phyloP scores from a whole-genome alignment of 2,888 invertebrate species.

The Cephus pygmeus region DNA sequence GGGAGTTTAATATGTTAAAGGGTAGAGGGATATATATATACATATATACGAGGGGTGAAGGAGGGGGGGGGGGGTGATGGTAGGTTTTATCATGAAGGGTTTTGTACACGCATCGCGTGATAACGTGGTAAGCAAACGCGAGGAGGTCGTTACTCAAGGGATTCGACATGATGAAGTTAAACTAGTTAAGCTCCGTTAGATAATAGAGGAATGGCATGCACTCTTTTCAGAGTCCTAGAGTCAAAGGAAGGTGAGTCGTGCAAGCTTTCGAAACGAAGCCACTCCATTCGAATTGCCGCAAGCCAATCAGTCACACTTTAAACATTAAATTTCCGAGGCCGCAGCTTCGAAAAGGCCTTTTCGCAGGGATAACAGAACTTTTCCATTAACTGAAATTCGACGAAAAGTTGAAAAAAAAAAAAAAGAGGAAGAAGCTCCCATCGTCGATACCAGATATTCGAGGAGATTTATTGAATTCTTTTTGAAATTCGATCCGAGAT shows the following conservation, averaged over 20 bases:
- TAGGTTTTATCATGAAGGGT: conserved; percentile 7
- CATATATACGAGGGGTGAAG: too few species aligned
- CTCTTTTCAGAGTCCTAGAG: neutral
- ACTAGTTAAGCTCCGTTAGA: conserved; percentile 24
- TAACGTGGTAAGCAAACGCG: neutral
- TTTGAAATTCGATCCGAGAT: too few species aligned
- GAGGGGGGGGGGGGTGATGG: too few species aligned
- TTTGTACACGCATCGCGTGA: conserved; percentile 4
- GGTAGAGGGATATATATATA: too few species aligned
- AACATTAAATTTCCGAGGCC: neutral
- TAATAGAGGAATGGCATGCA: conserved; percentile 31
- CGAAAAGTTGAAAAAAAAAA: too few species aligned
- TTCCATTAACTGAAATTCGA: conserved; percentile 9
- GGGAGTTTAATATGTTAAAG: too few species aligned
- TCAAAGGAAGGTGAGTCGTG: neutral
- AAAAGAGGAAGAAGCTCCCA: too few species aligned
- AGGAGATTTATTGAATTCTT: too few species aligned
- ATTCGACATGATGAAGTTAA: conserved; percentile 30
- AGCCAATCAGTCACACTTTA: conserved; percentile 17
- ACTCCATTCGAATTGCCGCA: conserved; percentile 17
- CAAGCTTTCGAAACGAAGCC: conserved; percentile 2
- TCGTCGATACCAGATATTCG: too few species aligned
- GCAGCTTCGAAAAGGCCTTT: neutral
- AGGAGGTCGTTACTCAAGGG: conserved; percentile 26
- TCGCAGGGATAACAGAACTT: conserved; percentile 2